Percentiles rank a stretch among this genome's conserved stretches.
These are phyloP conservation scores for Actenoides hombroni DNA, from an alignment of 2,113 vertebrate species.

Conservation along the genomic window DNA sequence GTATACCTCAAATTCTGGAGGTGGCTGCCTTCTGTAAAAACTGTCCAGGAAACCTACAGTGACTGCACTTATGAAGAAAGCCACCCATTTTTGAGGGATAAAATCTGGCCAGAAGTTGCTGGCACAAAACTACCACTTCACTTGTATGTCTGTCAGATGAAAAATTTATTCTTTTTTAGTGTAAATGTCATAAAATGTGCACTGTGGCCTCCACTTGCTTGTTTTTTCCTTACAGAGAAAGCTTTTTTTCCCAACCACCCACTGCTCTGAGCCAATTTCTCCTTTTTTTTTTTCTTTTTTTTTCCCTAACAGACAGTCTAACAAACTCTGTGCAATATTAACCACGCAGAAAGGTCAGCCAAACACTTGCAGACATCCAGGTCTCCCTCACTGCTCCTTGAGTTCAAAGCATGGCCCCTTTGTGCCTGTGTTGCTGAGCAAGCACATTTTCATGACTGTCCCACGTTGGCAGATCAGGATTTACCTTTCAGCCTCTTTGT, in stretches of 20 bases:
- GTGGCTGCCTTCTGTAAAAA: neutral
- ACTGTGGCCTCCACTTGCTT: neutral
- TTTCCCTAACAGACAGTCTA: neutral
- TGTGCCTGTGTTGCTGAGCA: neutral
- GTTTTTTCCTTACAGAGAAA: neutral
- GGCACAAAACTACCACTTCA: neutral
- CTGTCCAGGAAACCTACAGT: neutral
- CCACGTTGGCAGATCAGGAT: neutral
- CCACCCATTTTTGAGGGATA: neutral
- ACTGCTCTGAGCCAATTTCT: neutral
- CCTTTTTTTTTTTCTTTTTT: neutral
- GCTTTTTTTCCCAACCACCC: neutral
- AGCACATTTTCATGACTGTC: neutral
- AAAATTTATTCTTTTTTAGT: neutral
- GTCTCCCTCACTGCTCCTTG: neutral
- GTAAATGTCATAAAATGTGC: neutral
- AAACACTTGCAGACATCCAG: neutral
- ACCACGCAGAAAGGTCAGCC: slow-evolving; percentile 22
- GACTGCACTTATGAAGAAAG: neutral
- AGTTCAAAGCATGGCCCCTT: neutral
- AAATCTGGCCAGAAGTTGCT: neutral
- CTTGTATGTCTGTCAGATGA: neutral
- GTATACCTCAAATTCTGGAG: neutral
- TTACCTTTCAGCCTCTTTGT: neutral
- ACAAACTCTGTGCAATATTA: slow-evolving; percentile 53